Evolutionary conservation across 2,113 vertebrate genomes (phyloP).

Genomic region (Crotophaga sulcirostris): DNA sequence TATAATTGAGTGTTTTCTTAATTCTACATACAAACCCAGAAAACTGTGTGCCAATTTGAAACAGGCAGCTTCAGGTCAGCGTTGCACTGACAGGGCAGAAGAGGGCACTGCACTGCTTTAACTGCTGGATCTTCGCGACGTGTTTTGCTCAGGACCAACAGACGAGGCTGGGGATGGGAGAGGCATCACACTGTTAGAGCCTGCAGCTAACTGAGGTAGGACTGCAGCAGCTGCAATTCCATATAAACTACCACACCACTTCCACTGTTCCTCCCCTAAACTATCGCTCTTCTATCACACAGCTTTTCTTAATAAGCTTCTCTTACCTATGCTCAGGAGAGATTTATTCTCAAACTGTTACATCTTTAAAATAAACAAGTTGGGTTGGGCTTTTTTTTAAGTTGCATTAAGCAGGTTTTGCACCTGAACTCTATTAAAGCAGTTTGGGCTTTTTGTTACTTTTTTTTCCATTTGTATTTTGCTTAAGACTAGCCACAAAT

Average conservation of each 20-base stretch:
- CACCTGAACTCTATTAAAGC: neutral
- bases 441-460: neutral
- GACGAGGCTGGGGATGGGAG: neutral
- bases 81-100: neutral
- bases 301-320: neutral
- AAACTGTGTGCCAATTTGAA: neutral
- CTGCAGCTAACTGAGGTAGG: neutral
- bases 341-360: neutral
- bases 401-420: neutral
- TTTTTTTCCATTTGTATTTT: neutral
- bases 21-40: neutral
- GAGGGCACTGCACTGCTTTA: neutral
- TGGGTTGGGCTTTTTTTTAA: too few species aligned
- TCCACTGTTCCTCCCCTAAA: neutral
- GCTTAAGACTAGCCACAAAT: neutral
- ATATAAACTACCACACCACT: neutral
- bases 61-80: neutral
- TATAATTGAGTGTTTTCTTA: neutral
- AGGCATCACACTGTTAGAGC: neutral
- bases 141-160: neutral
- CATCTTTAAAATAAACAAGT: neutral
- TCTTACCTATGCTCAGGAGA: neutral
- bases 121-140: neutral
- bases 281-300: rapidly evolving
- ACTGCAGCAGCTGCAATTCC: rapidly evolving